These are phyloP conservation scores for Sinella curviseta DNA, from an alignment of 1,140 invertebrate genomes.

Conservation along the genomic window DNA sequence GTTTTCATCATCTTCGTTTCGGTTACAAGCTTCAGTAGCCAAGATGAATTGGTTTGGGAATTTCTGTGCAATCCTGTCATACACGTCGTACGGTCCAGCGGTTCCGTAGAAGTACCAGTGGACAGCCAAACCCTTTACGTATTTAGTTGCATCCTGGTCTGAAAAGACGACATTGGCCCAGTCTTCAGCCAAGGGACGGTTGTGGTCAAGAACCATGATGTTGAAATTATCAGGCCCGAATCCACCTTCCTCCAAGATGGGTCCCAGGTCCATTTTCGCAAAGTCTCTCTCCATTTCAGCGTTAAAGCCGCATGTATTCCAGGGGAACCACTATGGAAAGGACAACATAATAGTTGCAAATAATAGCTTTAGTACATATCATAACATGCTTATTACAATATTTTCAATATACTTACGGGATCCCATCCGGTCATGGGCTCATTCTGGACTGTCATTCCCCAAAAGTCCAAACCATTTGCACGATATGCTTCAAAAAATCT, in stretches of 20 bases:
- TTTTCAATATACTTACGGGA: constrained; percentile 30
- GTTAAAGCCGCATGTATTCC: constrained; percentile 43
- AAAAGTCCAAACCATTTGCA: constrained; percentile 59
- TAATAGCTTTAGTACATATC: no score
- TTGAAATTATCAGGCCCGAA: constrained; percentile 62
- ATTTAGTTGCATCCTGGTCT: constrained; percentile 61
- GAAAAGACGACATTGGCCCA: constrained; percentile 63
- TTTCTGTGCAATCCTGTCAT: constrained; percentile 61
- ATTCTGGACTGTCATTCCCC: constrained; percentile 63
- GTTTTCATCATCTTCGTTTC: constrained; percentile 50
- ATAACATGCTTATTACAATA: background rate
- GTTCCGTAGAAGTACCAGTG: constrained; percentile 68
- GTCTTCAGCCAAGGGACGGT: constrained; percentile 64
- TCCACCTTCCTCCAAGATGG: constrained; percentile 59
- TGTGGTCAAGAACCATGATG: constrained; percentile 74
- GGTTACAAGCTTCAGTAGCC: constrained; percentile 73
- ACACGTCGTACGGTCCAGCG: constrained; percentile 10
- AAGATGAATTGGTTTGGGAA: constrained; percentile 73
- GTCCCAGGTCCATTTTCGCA: constrained; percentile 67
- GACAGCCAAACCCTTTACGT: constrained; percentile 72
- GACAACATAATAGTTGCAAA: no score
- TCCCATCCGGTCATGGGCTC: constrained; percentile 56
- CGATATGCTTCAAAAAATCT: constrained; percentile 65
- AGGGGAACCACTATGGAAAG: constrained; percentile 60
- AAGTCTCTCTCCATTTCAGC: constrained; percentile 56